Conservation (phyloP, 2,797 vertebrate genomes). For the Halcyon chelicuti region DNA sequence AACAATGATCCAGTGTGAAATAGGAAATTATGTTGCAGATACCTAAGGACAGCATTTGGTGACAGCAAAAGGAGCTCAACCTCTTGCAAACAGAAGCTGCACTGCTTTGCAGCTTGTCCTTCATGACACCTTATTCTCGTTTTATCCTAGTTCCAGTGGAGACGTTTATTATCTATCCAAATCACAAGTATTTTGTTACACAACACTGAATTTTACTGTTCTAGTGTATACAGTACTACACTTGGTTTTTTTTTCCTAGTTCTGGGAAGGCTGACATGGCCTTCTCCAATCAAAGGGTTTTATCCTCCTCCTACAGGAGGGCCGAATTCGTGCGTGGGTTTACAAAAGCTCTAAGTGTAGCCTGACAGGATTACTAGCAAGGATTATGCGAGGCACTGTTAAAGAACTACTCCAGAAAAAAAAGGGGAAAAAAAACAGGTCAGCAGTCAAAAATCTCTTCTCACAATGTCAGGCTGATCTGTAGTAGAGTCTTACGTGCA, state of each 20-base stretch:
- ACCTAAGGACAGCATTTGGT: background rate
- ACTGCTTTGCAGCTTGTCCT: background rate
- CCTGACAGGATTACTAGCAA: background rate
- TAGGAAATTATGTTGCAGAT: background rate
- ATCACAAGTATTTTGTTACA: background rate
- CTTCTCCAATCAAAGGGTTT: background rate
- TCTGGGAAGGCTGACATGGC: background rate
- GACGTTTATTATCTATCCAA: background rate
- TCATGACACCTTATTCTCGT: background rate
- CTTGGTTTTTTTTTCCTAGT: background rate
- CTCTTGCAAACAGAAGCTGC: background rate
- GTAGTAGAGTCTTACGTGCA: background rate
- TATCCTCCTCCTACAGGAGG: background rate
- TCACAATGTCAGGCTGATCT: background rate
- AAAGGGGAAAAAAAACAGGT: fast-evolving
- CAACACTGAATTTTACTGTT: background rate
- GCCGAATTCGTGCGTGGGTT: background rate
- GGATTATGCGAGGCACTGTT: background rate
- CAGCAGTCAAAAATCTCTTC: background rate
- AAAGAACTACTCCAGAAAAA: background rate
- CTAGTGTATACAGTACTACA: background rate
- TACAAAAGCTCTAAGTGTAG: background rate
- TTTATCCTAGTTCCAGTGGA: background rate
- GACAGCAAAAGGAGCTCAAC: background rate
- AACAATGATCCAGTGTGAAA: background rate